phyloP scores from a whole-genome alignment of 2,888 invertebrate species.

The Agonopterix alstromeriana region DNA sequence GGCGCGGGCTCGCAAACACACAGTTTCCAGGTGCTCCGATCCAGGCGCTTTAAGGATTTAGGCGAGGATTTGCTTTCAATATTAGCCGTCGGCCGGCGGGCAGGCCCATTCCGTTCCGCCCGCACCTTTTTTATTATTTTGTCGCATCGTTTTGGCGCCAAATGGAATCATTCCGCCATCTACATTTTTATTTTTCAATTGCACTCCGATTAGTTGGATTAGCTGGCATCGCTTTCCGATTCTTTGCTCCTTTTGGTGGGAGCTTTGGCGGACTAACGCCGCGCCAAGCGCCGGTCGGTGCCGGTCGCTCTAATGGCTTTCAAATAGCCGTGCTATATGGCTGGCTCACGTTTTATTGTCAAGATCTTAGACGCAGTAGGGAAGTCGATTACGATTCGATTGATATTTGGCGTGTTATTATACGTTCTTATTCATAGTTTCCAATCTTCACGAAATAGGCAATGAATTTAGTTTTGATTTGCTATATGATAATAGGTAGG shows the following conservation, averaged over 20 bases:
- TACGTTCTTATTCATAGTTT: too few relatives aligned
- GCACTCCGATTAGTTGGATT: conserved; percentile 76
- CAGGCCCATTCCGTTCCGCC: conserved; percentile 56
- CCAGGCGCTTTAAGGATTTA: conserved; percentile 76
- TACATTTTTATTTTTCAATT: conserved; percentile 79
- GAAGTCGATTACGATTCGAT: too few relatives aligned
- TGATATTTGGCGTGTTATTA: too few relatives aligned
- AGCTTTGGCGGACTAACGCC: conserved; percentile 57
- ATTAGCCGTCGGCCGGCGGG: conserved; percentile 67
- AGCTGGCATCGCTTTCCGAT: conserved; percentile 72
- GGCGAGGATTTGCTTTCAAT: conserved; percentile 77
- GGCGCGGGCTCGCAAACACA: conserved; percentile 48
- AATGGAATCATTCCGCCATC: conserved; percentile 76
- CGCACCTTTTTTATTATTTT: conserved; percentile 73
- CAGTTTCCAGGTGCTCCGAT: conserved; percentile 72
- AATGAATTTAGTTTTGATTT: too few relatives aligned
- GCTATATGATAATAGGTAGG: too few relatives aligned
- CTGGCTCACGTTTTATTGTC: conserved; percentile 2
- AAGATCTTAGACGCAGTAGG: too few relatives aligned
- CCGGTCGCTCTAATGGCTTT: conserved; percentile 38
- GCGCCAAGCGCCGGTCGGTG: conserved; percentile 10
- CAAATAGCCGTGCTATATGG: conserved; percentile 15
- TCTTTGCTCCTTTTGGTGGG: conserved; percentile 69
- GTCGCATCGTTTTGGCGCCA: conserved; percentile 76
- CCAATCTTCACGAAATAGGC: too few relatives aligned